Evolutionary conservation across 2,797 vertebrate genomes (phyloP), one percentile per base, ranked within the genome.

Genomic region (Lates japonicus): DNA sequence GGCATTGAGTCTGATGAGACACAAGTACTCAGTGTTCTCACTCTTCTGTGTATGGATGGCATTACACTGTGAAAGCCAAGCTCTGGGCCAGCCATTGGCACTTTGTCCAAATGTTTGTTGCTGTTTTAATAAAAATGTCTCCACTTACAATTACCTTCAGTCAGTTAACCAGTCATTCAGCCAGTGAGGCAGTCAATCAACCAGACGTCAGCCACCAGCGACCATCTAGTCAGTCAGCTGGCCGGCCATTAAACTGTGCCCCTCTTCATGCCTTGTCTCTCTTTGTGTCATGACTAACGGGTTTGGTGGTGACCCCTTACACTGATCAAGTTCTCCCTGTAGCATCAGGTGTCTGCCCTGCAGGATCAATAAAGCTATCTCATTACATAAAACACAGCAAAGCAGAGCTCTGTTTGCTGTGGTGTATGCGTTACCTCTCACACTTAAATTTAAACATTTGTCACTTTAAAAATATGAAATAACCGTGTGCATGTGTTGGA

Each of bases 261-360:
- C 7, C 37, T 11, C 6, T 25, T 70, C 59, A 46, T 33, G 59
- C 44, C 19, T 68, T 13, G 7, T 58, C 64, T 84, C 17, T 66
- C 62, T 78, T 73, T 46, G 72, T 81, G 61, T 58, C 74, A 16
- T 2, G 67, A 70, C 63, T 1, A 20, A 68, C 2, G 0, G 0
- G 70, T 76, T 69, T 65, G 64, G 66, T 70, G 59, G 19, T 70
- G 83, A 85, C 79, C 72, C 60, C n/a, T 52, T 10, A 46, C 17
- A 13, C 75, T 61, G 83, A 87, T 91, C 74, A 62, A 33, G 78
- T 92, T 90, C 90, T 84, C 62, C 61, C 57, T 19, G 64, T 20
- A 64, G 86, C 86, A 77, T 93, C 90, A 85, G 75, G 81, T 91
- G 85, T 91, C 92, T 13, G 78, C 19, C 13, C 74, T 14, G 67